Evolutionary conservation across 1,140 invertebrate species (phyloP).

Genomic region (Cheumatopsyche charites): DNA sequence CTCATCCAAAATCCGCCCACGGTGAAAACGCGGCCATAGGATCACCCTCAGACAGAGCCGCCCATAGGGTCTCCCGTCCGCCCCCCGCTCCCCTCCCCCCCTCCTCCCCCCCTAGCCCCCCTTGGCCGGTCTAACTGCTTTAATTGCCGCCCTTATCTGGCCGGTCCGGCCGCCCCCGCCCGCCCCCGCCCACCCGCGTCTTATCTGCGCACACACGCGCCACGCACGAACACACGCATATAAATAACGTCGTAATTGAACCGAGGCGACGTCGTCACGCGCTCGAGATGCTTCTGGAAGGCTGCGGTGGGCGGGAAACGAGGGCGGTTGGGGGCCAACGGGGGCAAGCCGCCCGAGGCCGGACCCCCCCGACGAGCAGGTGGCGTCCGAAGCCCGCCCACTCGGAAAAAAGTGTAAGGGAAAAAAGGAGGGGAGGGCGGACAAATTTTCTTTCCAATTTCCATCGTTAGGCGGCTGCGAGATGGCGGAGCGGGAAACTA

Average conservation of each 20-base stretch:
- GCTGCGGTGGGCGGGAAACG: background rate
- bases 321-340: background rate
- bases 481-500: background rate
- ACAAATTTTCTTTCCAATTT: conserved; percentile 28
- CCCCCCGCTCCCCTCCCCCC: conserved; percentile 25
- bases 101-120: conserved; percentile 35
- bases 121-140: conserved; percentile 40
- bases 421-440: background rate
- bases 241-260: conserved; percentile 63
- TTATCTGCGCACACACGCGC: conserved; percentile 53
- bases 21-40: too few relatives aligned
- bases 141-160: conserved; percentile 48
- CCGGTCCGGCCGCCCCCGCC: conserved; percentile 44
- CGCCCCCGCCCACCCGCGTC: conserved; percentile 51
- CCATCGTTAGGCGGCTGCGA: background rate
- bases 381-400: conserved; percentile 24
- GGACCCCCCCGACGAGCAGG: background rate
- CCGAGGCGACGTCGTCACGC: conserved; percentile 54
- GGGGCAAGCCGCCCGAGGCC: background rate
- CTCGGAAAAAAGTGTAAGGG: too few relatives aligned
- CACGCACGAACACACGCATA: conserved; percentile 47
- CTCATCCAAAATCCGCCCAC: too few relatives aligned
- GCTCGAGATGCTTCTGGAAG: conserved; percentile 22
- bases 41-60: too few relatives aligned
- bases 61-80: too few relatives aligned